These are phyloP conservation scores for Zaprionus lineosus DNA, from an alignment of 2,888 invertebrate species.

Conservation along the genomic window DNA sequence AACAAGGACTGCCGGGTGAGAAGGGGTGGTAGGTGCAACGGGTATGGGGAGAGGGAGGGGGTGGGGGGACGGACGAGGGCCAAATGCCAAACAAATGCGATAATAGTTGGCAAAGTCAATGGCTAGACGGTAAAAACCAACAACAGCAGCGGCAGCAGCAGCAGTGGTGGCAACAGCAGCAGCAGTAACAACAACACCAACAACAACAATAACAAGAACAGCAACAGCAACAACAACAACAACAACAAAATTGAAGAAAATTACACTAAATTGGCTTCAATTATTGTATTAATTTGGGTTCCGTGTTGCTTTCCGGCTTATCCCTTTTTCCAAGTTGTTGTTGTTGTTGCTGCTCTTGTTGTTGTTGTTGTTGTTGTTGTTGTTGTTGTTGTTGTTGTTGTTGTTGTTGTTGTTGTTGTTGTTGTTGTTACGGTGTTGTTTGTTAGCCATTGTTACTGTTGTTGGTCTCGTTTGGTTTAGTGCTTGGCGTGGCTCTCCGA, in stretches of 20 bases:
- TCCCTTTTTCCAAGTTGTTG: conserved; percentile 66
- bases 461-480: conserved; percentile 14
- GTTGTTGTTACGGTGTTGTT: conserved; percentile 16
- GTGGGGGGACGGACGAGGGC: conserved; percentile 44
- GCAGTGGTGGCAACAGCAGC: conserved; percentile 47
- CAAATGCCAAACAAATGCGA: conserved; percentile 76
- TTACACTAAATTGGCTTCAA: conserved; percentile 83
- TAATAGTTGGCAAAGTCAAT: conserved; percentile 73
- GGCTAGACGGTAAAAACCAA: conserved; percentile 65
- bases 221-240: conserved; percentile 40
- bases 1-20: not conserved
- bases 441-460: conserved; percentile 16
- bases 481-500: conserved; percentile 28
- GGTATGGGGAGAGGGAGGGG: not conserved
- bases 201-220: conserved; percentile 23
- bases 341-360: conserved; percentile 19
- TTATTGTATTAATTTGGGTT: conserved; percentile 83
- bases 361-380: conserved; percentile 32
- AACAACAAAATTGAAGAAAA: conserved; percentile 78
- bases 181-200: conserved; percentile 27
- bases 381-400: conserved; percentile 22
- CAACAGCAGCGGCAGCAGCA: conserved; percentile 25
- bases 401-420: conserved; percentile 34
- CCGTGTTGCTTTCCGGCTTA: conserved; percentile 81
- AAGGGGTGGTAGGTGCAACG: not conserved